These are phyloP conservation scores for Nylanderia fulva DNA, from an alignment of 1,140 invertebrate species.

Conservation along the genomic window DNA sequence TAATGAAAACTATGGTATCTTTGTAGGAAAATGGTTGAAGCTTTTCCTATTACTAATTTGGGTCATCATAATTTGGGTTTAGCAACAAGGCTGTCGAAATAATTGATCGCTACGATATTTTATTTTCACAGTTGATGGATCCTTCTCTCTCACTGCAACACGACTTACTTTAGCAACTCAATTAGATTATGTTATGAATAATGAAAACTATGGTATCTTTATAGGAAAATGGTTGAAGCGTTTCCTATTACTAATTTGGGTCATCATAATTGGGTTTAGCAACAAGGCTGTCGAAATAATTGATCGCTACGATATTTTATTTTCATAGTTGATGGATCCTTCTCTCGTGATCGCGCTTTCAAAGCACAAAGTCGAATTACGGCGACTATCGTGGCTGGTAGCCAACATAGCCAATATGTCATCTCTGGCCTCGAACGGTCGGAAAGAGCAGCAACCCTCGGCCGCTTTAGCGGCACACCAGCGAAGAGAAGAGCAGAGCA, in stretches of 20 bases:
- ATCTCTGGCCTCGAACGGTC: constrained; percentile 52
- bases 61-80: too few species aligned
- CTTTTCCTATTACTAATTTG: background rate
- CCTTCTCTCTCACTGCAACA: background rate
- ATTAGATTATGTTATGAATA: background rate
- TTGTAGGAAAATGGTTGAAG: too few species aligned
- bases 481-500: constrained; percentile 6
- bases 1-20: too few species aligned
- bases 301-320: background rate
- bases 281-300: background rate
- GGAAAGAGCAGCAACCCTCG: constrained; percentile 47
- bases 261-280: too few species aligned
- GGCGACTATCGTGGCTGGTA: background rate
- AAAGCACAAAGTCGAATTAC: background rate
- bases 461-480: constrained; percentile 29
- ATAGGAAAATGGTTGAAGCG: too few species aligned
- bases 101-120: background rate
- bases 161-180: background rate
- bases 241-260: background rate
- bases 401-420: constrained; percentile 70
- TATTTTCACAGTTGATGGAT: too few species aligned
- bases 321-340: background rate
- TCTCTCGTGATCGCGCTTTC: background rate
- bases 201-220: too few species aligned
- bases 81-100: background rate